Evolutionary conservation across 2,113 vertebrate genomes (phyloP), one percentile per base, ranked within the genome.

Genomic region (Strix uralensis): DNA sequence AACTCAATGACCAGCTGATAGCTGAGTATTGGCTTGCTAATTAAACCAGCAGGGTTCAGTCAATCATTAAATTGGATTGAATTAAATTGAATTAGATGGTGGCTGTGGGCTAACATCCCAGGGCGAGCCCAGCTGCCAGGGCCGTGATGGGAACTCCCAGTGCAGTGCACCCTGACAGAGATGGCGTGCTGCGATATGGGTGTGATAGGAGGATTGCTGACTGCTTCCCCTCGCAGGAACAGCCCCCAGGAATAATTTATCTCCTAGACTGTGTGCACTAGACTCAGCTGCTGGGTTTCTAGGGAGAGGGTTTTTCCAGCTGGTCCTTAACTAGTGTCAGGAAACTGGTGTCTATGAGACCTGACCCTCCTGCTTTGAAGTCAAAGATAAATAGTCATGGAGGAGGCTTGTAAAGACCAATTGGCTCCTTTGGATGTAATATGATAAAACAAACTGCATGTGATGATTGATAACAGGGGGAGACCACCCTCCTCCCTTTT

Each of bases 1-100:
- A 21, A 75, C 88, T 51, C 73, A 58, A 47, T 1, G 36, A 77
- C 17, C 74, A 26, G 80, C 72, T 84, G 94, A 92, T 90, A 67
- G 92, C 69, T 7, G 80, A 71, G 36, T 96, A 96, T 97, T 32
- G 95, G 88, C 90, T 72, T 34, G 6, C 7, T 94, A 94, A 97
- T 96, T 88, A 95, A 77, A 21, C 61, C 49, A 22, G 77, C 83
- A 72, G 86, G 21, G 69, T 58, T 96, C 94, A 91, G 92, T 94
- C 96, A 91, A 46, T 95, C 92, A 90, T 95, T 63, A 97, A 94
- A 96, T 82, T 36, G 84, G 49, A 90, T 85, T 72, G 86, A 96
- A 63, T 40, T 88, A 42, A 62, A 16, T 10, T 51, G 88, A 95
- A 90, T 67, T 74, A 81, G 92, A 27, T 29, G 6, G 38, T 84